Evolutionary conservation across 2,797 vertebrate species (phyloP).

Genomic region (Babyrousa celebensis): DNA sequence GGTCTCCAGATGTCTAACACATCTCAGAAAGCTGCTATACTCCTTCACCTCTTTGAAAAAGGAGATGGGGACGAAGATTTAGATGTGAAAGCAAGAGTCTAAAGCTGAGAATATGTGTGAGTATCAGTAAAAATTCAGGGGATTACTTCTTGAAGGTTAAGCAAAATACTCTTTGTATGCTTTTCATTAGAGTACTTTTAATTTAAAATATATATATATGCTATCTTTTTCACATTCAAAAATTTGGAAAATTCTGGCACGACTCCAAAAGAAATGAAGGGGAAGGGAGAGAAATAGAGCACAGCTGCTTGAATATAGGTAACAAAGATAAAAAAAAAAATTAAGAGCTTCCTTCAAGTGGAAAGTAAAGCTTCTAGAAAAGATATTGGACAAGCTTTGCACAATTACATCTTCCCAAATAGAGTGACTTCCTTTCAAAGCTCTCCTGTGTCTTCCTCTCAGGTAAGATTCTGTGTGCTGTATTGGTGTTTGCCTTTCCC

Average conservation of each 20-base stretch:
- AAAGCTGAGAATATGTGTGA: not conserved
- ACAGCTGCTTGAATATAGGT: not conserved
- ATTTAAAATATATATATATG: not conserved
- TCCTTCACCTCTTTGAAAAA: not conserved
- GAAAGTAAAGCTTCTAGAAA: not conserved
- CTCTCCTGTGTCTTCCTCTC: not conserved
- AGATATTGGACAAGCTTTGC: not conserved
- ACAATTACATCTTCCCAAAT: not conserved
- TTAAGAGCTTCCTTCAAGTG: not conserved
- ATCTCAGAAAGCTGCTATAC: not conserved
- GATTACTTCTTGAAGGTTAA: not conserved
- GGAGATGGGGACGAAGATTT: not conserved
- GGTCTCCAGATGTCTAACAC: not conserved
- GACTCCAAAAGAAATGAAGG: not conserved
- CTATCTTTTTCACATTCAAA: not conserved
- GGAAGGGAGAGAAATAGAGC: not conserved
- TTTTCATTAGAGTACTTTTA: not conserved
- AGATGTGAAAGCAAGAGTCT: not conserved
- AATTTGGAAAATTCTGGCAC: not conserved
- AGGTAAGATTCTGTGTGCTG: not conserved
- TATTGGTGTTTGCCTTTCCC: not conserved
- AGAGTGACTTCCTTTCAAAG: not conserved
- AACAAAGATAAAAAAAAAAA: not conserved
- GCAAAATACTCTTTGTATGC: not conserved
- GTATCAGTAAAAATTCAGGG: not conserved